Evolutionary conservation across 2,113 vertebrate genomes (phyloP).

Genomic region (Glaucomys volans): DNA sequence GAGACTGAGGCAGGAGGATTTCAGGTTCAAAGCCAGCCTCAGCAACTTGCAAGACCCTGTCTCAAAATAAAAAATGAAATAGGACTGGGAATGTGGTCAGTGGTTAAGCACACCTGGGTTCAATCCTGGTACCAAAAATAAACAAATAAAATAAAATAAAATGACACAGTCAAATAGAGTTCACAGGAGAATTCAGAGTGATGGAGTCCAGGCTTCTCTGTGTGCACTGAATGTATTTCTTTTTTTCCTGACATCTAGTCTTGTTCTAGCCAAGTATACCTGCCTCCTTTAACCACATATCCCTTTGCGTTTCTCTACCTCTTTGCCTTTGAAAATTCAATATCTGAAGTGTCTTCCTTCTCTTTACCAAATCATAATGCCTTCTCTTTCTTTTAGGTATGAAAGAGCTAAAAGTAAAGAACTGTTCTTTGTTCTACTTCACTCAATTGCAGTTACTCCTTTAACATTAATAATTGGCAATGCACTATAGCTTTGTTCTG

Average conservation of each 20-base stretch:
- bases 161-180: not conserved
- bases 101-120: too few relatives aligned
- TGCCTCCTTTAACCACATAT: not conserved
- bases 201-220: not conserved
- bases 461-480: not conserved
- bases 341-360: not conserved
- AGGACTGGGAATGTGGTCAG: too few relatives aligned
- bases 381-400: not conserved
- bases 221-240: not conserved
- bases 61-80: too few relatives aligned
- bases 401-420: not conserved
- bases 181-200: not conserved
- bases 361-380: not conserved
- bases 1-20: too few relatives aligned
- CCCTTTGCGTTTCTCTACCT: not conserved
- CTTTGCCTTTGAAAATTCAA: not conserved
- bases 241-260: not conserved
- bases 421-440: not conserved
- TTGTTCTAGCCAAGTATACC: not conserved
- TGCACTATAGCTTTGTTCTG: not conserved
- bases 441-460: not conserved
- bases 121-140: too few relatives aligned
- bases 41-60: too few relatives aligned
- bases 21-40: too few relatives aligned
- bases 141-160: too few relatives aligned